Evolutionary conservation across 2,888 invertebrate species (phyloP).

Genomic region (Apamea anceps): DNA sequence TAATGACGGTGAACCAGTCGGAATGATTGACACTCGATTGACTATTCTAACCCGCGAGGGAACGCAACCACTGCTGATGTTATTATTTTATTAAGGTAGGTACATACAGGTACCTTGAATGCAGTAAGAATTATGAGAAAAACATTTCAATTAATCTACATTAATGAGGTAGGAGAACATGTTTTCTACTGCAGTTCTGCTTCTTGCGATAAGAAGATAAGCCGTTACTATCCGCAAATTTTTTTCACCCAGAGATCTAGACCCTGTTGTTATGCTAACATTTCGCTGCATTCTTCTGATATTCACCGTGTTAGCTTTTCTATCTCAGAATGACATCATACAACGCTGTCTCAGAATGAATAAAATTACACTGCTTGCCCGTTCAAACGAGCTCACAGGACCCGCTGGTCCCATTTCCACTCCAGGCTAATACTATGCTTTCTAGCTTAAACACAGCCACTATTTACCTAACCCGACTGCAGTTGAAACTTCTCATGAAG

Average conservation of each 20-base stretch:
- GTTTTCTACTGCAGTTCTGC: background rate
- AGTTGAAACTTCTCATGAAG: slow-evolving; percentile 44
- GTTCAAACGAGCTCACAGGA: slow-evolving; percentile 1
- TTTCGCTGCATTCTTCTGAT: background rate
- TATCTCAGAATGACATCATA: slow-evolving; percentile 15
- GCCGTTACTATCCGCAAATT: background rate
- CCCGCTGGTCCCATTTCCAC: slow-evolving; percentile 11
- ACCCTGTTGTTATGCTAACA: background rate
- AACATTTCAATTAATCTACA: slow-evolving; percentile 7
- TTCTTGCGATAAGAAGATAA: background rate
- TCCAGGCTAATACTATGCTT: background rate
- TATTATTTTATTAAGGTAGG: background rate
- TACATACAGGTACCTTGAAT: background rate
- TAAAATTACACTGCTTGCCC: slow-evolving; percentile 37
- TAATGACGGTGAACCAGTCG: slow-evolving; percentile 32
- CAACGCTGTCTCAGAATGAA: slow-evolving; percentile 14
- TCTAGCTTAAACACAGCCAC: slow-evolving; percentile 23
- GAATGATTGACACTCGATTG: slow-evolving; percentile 41
- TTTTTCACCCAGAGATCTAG: background rate
- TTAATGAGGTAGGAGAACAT: slow-evolving; percentile 10
- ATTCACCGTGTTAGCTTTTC: background rate
- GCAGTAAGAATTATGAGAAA: background rate
- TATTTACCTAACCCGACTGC: slow-evolving; percentile 43
- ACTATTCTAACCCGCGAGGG: slow-evolving; percentile 5
- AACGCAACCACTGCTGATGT: slow-evolving; percentile 2